Conservation (phyloP, 2,113 vertebrate species). For the Glaucomys volans region DNA sequence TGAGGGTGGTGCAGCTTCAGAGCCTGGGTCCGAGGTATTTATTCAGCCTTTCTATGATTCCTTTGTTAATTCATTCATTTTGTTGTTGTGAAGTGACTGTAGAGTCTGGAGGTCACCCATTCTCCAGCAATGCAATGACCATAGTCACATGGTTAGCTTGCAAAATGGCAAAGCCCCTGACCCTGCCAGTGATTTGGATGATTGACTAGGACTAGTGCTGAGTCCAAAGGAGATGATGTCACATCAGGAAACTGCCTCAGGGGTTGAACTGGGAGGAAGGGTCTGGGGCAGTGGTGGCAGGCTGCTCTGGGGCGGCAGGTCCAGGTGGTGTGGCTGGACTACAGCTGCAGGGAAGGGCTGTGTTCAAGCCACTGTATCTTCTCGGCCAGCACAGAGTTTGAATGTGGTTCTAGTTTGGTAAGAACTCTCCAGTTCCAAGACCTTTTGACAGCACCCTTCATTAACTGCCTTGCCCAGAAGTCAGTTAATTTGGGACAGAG, state of each 20-base stretch:
- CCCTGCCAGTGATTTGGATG: neutral
- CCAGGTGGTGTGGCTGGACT: neutral
- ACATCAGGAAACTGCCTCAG: neutral
- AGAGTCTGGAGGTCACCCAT: neutral
- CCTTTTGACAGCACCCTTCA: no score
- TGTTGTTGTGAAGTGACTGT: neutral
- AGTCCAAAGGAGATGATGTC: neutral
- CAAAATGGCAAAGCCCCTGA: neutral
- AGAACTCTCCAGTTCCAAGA: neutral
- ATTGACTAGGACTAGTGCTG: neutral
- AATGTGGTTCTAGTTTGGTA: neutral
- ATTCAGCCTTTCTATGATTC: no score
- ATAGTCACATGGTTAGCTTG: neutral
- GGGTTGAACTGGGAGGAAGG: neutral
- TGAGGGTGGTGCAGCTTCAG: neutral
- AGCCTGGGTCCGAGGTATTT: no score
- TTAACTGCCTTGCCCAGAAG: neutral
- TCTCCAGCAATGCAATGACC: neutral
- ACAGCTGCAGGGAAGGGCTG: neutral
- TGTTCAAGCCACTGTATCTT: neutral
- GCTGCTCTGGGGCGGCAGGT: neutral
- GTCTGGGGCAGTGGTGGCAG: neutral
- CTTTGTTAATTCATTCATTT: neutral
- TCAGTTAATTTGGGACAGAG: neutral
- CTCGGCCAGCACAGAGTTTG: neutral